Base-by-base conservation (phyloP, 2,113 vertebrate genomes). In the Agelaius tricolor region DNA sequence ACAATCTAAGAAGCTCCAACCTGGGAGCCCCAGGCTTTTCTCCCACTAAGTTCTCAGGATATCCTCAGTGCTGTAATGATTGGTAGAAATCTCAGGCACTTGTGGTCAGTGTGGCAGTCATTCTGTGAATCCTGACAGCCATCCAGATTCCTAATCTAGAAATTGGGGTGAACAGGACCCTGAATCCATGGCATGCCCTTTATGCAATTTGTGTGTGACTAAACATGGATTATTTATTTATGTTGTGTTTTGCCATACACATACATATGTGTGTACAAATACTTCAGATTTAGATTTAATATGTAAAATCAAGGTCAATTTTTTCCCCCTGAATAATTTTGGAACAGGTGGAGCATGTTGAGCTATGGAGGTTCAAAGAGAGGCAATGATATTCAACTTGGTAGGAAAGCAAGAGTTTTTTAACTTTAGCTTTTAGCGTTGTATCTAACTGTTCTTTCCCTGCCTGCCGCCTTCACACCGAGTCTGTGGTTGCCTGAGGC, bases 91-190 rank as follows among this genome's bases (percentile, higher is more conserved):
- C n/a, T 89, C 71, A 59, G n/a, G 22, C 28, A 8, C n/a, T 35
- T 6, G 2, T 13, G 46, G 37, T 69, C 54, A 86, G 17, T 0
- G 0, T n/a, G 46, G 28, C 7, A 31, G 7, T 46, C 18, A 4
- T 43, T 74, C 52, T 73, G n/a, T 44, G 54, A 80, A 47, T 49
- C 22, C n/a, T 80, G 31, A 24, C 31, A 63, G 22, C 74, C 19
- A 30, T 41, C 54, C 55, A 74, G n/a, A 17, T 57, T 66, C 30
- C 37, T 57, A 16, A n/a, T 37, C 11, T 22, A 49, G n/a, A 75
- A 39, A 5, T 5, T 55, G 23, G 10, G 21, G 17, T 72, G 33
- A 72, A 55, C 2, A 3, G 57, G 52, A 10, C 49, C 6, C 28
- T 66, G 59, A 65, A 55, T 58, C 46, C 28, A 15, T 27, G n/a